phyloP scores from a whole-genome alignment of 2,113 vertebrate genomes.

The Micromys minutus region DNA sequence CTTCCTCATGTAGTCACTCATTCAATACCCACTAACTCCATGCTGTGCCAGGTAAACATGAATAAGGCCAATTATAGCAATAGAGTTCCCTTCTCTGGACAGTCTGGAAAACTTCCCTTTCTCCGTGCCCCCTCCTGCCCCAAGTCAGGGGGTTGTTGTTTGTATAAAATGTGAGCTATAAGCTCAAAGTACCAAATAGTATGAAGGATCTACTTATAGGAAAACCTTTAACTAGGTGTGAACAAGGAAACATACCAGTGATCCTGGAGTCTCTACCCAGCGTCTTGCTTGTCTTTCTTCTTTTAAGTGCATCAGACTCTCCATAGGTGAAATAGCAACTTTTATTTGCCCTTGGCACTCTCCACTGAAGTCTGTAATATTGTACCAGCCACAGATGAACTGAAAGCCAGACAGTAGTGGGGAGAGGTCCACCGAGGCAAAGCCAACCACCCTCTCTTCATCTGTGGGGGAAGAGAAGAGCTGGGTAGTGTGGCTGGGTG shows the following conservation, averaged over 20 bases:
- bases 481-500: background rate
- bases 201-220: background rate
- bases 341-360: conserved; percentile 97
- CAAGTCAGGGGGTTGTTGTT: background rate
- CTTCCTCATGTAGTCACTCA: conserved; percentile 1
- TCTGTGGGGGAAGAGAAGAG: conserved; percentile 82
- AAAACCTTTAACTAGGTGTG: fast-evolving
- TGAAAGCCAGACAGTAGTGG: conserved; percentile 95
- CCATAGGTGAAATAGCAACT: conserved; percentile 93
- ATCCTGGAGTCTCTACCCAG: conserved; percentile 7
- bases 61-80: conserved; percentile 11
- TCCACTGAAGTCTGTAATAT: conserved; percentile 94
- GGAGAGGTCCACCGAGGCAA: conserved; percentile 94
- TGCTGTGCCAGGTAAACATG: background rate
- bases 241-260: conserved; percentile 52
- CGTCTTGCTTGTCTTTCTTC: conserved; percentile 85
- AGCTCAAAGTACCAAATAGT: background rate
- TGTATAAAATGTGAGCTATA: background rate
- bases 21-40: background rate
- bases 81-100: background rate
- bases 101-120: conserved; percentile 3
- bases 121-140: background rate
- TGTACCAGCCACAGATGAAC: conserved; percentile 97
- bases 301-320: conserved; percentile 85
- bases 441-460: conserved; percentile 94